Evolutionary conservation across 2,113 vertebrate genomes (phyloP), one percentile per base, ranked within the genome.

Genomic region (Rhegmatorhina hoffmannsi): DNA sequence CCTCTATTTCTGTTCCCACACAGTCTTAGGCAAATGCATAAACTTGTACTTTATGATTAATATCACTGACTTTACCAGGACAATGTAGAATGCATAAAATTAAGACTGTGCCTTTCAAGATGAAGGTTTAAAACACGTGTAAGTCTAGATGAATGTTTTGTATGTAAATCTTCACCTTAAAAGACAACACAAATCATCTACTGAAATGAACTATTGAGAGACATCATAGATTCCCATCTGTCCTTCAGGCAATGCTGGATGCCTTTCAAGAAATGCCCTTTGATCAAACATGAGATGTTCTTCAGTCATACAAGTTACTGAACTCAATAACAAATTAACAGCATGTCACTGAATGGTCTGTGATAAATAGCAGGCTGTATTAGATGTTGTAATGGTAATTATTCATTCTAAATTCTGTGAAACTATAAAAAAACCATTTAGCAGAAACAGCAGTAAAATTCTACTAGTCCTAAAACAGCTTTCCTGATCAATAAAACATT

Each of bases 231-330:
- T 84, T 84, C 69, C 77, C 47, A 89, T 93, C 80, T 90, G 83
- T 92, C 59, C 88, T 89, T 85, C 83, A 84, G 68, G 59, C 13
- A 81, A 88, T 1, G 7, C 55, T 93, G 89, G 76, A 86, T 89
- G 64, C 56, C 90, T 95, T 94, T 92, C 95, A 95, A 90, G 52
- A 94, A 96, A 90, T n/a, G 47, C 8, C 34, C 68, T 96, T 90
- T 75, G 68, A 96, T 95, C 50, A 90, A 94, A 91, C 29, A 84
- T 17, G 67, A 81, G 60, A 84, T 90, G 56, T 86, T 96, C 91
- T 78, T 87, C 69, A 81, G 52, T 75, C 63, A 47, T 67, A 75
- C 76, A 93, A 93, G 80, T 84, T 92, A 63, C 2, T 81, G 83
- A 95, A 60, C 52, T 81, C 83, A 89, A 8, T 74, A 89, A 74